A percentile compares a stretch with the other conserved stretches of the same genome.
These are phyloP conservation scores for Hormiphora californensis DNA, from an alignment of 37 sponge, comb jelly and placozoan species.

Conservation along the genomic window DNA sequence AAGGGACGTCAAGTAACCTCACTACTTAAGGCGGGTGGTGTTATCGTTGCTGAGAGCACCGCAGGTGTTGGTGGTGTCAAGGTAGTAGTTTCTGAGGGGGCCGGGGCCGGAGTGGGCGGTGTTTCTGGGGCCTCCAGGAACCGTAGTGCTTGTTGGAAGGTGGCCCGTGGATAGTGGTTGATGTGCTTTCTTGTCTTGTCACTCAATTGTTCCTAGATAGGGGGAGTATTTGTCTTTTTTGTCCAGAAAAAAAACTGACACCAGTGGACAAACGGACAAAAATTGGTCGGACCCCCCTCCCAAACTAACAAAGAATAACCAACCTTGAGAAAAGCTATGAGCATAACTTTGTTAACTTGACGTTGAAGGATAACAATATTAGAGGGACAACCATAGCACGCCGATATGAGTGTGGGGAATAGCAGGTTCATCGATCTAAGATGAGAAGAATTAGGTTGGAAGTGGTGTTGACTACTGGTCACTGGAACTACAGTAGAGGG, in stretches of 20 bases:
- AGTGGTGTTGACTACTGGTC: too few species aligned
- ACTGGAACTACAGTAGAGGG: not conserved
- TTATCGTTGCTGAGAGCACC: too few species aligned
- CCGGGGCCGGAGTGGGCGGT: too few species aligned
- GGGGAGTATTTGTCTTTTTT: not conserved
- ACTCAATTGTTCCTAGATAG: slow-evolving; percentile 2
- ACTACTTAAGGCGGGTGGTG: too few species aligned
- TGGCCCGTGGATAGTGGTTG: slow-evolving; percentile 14
- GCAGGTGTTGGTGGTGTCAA: too few species aligned
- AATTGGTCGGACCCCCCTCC: not conserved
- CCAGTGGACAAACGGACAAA: not conserved
- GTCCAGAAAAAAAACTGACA: not conserved
- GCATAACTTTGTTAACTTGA: slow-evolving; percentile 52
- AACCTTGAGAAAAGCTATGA: slow-evolving; percentile 41
- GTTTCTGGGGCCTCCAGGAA: slow-evolving; percentile 34
- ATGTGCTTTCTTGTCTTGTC: slow-evolving; percentile 21
- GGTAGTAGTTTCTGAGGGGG: too few species aligned
- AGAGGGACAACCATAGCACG: slow-evolving; percentile 20
- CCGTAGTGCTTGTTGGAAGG: slow-evolving; percentile 26
- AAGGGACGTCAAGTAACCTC: too few species aligned
- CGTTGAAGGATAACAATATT: slow-evolving; percentile 25
- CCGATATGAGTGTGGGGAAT: slow-evolving; percentile 38
- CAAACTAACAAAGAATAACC: not conserved
- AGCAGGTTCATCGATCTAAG: not conserved
- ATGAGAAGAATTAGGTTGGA: too few species aligned